Conservation (phyloP, 2,888 invertebrate species). For the Lydus trimaculatus region DNA sequence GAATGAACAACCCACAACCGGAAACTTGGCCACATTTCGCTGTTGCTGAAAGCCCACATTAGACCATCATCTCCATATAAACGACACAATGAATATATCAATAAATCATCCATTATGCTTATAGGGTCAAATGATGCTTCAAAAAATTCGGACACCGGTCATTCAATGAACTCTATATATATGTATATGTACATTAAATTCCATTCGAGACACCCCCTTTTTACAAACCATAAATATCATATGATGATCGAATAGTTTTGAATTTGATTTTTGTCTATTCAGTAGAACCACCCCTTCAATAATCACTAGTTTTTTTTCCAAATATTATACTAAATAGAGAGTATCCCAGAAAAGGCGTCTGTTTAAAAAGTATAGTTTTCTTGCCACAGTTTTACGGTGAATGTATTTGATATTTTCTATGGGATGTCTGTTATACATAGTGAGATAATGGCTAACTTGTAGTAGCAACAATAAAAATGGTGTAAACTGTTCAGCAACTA, state of each 20-base stretch:
- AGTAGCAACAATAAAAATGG: conserved; percentile 21
- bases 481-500: conserved; percentile 26
- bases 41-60: conserved; percentile 25
- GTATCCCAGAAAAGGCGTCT: no score
- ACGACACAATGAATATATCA: conserved; percentile 27
- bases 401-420: neutral
- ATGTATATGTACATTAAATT: no score
- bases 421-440: neutral
- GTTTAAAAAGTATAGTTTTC: no score
- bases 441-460: conserved; percentile 17
- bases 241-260: conserved; percentile 7
- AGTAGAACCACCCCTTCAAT: neutral
- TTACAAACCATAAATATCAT: neutral
- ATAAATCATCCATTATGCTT: conserved; percentile 33
- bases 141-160: conserved; percentile 52
- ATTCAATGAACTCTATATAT: neutral
- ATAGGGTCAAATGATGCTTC: conserved; percentile 54
- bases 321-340: no score
- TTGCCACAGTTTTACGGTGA: neutral
- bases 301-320: neutral
- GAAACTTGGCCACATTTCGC: conserved; percentile 30
- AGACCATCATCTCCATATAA: conserved; percentile 28
- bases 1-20: conserved; percentile 33
- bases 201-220: neutral
- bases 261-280: conserved; percentile 5